Percentiles rank a stretch among this genome's conserved stretches.
Conservation (phyloP, 2,888 invertebrate genomes). For the Chironomus riparius region DNA sequence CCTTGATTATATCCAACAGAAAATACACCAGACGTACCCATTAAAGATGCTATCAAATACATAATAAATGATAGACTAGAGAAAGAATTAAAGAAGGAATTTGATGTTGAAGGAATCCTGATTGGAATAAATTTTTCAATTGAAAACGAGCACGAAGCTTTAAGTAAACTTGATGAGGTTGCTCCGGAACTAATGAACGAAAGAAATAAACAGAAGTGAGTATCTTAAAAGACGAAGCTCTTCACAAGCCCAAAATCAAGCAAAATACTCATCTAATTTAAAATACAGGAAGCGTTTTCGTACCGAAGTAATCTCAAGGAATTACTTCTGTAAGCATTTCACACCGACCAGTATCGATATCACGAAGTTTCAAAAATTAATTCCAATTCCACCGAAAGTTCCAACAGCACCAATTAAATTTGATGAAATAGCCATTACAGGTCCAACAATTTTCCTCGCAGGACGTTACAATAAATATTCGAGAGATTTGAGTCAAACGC, state of each 20-base stretch:
- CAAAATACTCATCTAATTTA: constrained; percentile 6
- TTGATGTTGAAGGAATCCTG: constrained; percentile 47
- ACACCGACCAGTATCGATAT: constrained; percentile 44
- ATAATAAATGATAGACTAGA: constrained; percentile 54
- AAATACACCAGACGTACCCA: constrained; percentile 43
- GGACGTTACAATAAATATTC: constrained; percentile 74
- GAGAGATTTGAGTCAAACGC: constrained; percentile 81
- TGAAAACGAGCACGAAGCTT: constrained; percentile 48
- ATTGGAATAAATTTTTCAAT: constrained; percentile 44
- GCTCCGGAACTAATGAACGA: constrained; percentile 27
- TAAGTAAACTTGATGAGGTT: constrained; percentile 45
- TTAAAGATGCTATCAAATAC: constrained; percentile 78
- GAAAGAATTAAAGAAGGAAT: constrained; percentile 44
- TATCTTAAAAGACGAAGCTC: no score
- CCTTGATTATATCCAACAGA: constrained; percentile 28
- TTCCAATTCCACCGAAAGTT: constrained; percentile 46
- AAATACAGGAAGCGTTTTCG: constrained; percentile 42
- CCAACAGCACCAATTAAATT: constrained; percentile 36
- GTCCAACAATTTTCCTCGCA: constrained; percentile 40
- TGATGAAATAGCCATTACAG: constrained; percentile 34
- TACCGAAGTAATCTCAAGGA: constrained; percentile 53
- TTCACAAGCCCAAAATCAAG: not conserved
- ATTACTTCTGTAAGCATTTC: constrained; percentile 51
- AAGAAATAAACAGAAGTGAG: not conserved
- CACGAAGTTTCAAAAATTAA: constrained; percentile 45